These are phyloP conservation scores for Rapana venosa DNA, from an alignment of 2,888 invertebrate genomes.

Conservation along the genomic window DNA sequence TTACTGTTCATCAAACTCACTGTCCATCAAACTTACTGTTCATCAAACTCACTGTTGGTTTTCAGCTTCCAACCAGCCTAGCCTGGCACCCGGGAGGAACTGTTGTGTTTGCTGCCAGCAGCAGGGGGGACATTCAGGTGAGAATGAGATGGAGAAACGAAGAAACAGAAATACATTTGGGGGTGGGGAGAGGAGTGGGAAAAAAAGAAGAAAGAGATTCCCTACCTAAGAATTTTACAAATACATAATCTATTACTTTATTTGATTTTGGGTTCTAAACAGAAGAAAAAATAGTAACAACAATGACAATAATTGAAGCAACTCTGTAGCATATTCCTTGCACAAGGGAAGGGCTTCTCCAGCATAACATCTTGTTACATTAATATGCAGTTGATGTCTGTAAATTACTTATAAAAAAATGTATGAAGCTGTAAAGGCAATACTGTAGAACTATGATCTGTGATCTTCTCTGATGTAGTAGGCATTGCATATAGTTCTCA, in stretches of 20 bases:
- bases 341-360: too few relatives aligned
- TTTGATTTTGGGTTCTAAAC: too few relatives aligned
- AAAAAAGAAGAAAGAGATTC: too few relatives aligned
- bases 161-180: neutral
- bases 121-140: slow-evolving; percentile 84
- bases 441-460: neutral
- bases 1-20: too few relatives aligned
- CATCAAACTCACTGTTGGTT: neutral
- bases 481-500: too few relatives aligned
- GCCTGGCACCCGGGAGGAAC: slow-evolving; percentile 87
- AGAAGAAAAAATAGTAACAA: too few relatives aligned
- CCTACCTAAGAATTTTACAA: too few relatives aligned
- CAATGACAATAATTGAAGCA: too few relatives aligned
- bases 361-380: neutral
- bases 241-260: too few relatives aligned
- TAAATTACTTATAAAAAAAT: neutral
- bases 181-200: neutral
- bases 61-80: slow-evolving; percentile 84
- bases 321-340: too few relatives aligned
- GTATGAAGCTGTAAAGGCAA: neutral
- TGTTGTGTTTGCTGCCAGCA: slow-evolving; percentile 85
- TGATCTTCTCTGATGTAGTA: too few relatives aligned
- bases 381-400: neutral
- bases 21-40: too few relatives aligned
- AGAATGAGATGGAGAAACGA: neutral